phyloP scores from a whole-genome alignment of 2,797 vertebrate species.

The Pangasius djambal region DNA sequence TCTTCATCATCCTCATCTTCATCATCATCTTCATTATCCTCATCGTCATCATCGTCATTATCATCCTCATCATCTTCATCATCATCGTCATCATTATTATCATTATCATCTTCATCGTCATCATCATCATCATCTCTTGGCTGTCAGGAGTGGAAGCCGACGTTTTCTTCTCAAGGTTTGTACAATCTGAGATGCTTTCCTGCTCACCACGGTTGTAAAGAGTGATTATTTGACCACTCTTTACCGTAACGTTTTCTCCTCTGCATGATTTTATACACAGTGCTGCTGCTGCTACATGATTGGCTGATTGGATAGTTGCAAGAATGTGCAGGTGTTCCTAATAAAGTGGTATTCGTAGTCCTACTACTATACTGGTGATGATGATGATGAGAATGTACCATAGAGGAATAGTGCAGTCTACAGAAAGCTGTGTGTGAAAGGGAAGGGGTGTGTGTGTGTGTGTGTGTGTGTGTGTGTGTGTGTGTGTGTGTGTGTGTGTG shows the following conservation, averaged over 20 bases:
- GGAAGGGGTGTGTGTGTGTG: neutral
- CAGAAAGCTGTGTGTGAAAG: neutral
- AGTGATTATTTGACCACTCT: neutral
- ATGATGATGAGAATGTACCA: neutral
- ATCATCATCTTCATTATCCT: neutral
- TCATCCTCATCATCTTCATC: neutral
- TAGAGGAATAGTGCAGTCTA: neutral
- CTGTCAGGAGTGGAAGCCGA: neutral
- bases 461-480: conserved; percentile 10
- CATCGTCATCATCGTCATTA: neutral
- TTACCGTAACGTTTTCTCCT: neutral
- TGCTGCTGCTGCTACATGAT: neutral
- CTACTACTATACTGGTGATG: neutral
- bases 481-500: conserved; percentile 11
- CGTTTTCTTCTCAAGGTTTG: neutral
- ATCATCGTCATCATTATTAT: neutral
- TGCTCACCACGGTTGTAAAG: neutral
- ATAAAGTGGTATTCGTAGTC: neutral
- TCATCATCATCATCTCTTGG: neutral
- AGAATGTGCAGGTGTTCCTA: neutral
- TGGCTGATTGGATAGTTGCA: neutral
- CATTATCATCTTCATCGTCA: neutral
- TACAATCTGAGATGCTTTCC: neutral
- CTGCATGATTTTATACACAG: neutral
- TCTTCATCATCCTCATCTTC: neutral